Conservation (phyloP, 2,888 invertebrate species). For the Pinctada fucata region DNA sequence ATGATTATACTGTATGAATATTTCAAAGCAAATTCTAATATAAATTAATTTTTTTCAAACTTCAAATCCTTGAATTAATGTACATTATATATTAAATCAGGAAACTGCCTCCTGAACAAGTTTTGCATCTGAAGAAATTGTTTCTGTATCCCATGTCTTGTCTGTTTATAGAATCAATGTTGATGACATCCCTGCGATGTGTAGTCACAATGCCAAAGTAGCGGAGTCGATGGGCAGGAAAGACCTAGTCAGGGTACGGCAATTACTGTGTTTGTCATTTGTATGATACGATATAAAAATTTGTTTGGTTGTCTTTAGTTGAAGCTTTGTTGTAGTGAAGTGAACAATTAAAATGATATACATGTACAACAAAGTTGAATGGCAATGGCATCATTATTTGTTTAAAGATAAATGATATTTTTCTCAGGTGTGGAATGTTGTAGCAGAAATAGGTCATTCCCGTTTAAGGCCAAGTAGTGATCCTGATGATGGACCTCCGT, state of each 20-base stretch:
- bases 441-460: conserved; percentile 82
- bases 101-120: too few relatives aligned
- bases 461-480: conserved; percentile 67
- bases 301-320: background rate
- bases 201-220: conserved; percentile 87
- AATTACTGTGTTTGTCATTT: background rate
- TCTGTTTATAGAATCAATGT: conserved; percentile 74
- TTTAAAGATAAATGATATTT: background rate
- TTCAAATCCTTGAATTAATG: too few relatives aligned
- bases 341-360: too few relatives aligned
- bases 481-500: conserved; percentile 79
- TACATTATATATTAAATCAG: too few relatives aligned
- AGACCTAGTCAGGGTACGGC: conserved; percentile 87
- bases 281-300: background rate
- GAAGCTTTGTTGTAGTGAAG: background rate
- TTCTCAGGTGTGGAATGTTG: conserved; percentile 84
- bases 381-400: background rate
- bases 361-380: too few relatives aligned
- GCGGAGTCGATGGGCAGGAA: conserved; percentile 85
- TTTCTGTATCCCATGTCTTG: background rate
- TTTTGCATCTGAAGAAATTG: too few relatives aligned
- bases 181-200: conserved; percentile 82
- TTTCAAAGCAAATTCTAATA: too few relatives aligned
- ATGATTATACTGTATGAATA: too few relatives aligned
- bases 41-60: too few relatives aligned